A percentile compares a stretch with the other conserved stretches of the same genome.
Evolutionary conservation across 2,113 vertebrate genomes (phyloP).

Genomic region (Tetrao urogallus): DNA sequence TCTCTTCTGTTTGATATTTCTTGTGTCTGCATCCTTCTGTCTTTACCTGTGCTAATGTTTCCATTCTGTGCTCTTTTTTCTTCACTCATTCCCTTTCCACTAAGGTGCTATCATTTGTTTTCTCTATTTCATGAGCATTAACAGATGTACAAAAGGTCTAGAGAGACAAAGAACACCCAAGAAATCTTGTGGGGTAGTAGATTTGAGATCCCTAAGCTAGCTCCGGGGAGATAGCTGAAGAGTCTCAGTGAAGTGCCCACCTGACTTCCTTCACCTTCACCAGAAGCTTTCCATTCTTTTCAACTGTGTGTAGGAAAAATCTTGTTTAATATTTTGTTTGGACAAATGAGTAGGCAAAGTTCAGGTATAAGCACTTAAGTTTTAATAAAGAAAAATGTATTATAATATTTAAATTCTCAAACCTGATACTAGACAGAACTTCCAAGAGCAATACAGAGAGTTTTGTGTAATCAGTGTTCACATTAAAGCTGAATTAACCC

Average conservation of each 20-base stretch:
- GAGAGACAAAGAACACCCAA: too few relatives aligned
- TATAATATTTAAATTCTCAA: not conserved
- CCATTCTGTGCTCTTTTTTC: too few relatives aligned
- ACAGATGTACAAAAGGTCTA: too few relatives aligned
- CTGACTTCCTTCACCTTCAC: not conserved
- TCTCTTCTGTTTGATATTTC: too few relatives aligned
- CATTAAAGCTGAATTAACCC: not conserved
- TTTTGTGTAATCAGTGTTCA: accelerated
- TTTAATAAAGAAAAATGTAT: not conserved
- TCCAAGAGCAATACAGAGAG: not conserved
- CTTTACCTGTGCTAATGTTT: too few relatives aligned
- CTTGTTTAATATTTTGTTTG: not conserved
- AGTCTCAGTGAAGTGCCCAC: not conserved
- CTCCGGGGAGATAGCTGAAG: not conserved
- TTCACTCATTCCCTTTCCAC: too few relatives aligned
- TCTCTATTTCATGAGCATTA: too few relatives aligned
- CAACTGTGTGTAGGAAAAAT: accelerated
- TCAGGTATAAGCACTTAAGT: not conserved
- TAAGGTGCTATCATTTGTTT: too few relatives aligned
- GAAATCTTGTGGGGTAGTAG: too few relatives aligned
- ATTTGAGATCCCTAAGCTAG: too few relatives aligned
- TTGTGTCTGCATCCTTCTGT: too few relatives aligned
- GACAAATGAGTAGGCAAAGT: not conserved
- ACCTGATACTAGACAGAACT: not conserved
- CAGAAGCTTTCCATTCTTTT: not conserved